Evolutionary conservation across 2,113 vertebrate species (phyloP), one percentile per base, ranked within the genome.

Genomic region (Catharus bicknelli): DNA sequence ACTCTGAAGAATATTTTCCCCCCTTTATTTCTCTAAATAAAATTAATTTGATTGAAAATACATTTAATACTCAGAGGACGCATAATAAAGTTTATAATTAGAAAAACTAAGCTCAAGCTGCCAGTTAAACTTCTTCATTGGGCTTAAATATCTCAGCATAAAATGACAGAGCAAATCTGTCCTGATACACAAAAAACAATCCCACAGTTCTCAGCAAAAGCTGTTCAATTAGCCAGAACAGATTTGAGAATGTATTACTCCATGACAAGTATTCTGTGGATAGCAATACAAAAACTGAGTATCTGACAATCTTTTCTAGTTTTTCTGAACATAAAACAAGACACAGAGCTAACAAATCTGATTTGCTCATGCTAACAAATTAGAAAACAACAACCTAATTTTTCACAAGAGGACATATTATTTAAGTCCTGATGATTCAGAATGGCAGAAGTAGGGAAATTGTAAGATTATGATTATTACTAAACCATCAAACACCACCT

Each of bases 401-500:
- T 83, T 83, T 78, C 45, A 29, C 7, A 74, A 32, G 38, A 38
- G 11, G 17, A 83, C 18, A 22, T 11, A 50, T 17, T 66, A 30
- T 27, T 90, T 58, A 66, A 51, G 2, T 75, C 75, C 63, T 64
- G 30, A 1, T n/a, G 40, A 93, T 7, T 76, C 13, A 83, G 59
- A 85, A 83, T 16, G 16, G 38, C 38, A 85, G 64, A 62, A 80
- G 13, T 23, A 62, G 36, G 20, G 29, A 76, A 85, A 68, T 27
- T 6, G 0, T 18, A 72, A n/a, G 25, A 34, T 38, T 43, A 45
- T 32, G 32, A 58, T 17, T 38, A 81, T 64, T 75, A 86, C 66
- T 69, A 86, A 90, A 82, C 25, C 69, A 75, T 45, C 54, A 84
- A 86, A 89, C 90, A 89, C 89, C 92, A 93, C 81, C 89, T 96